Evolutionary conservation across 2,113 vertebrate species (phyloP).

Genomic region (Gasterosteus aculeatus): DNA sequence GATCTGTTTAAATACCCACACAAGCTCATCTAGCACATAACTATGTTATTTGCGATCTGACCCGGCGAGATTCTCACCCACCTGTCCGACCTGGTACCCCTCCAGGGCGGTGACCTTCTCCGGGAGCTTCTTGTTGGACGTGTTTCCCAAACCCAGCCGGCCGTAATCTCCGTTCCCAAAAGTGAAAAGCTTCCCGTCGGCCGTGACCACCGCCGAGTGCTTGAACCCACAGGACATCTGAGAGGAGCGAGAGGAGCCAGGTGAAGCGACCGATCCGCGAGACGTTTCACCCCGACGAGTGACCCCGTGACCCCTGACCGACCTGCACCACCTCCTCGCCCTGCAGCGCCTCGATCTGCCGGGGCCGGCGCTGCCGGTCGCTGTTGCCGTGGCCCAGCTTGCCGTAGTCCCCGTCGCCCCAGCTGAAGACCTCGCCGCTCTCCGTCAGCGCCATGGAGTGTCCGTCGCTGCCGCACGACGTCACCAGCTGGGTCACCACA

Average conservation of each 20-base stretch:
- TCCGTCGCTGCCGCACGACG: conserved; percentile 84
- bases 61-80: background rate
- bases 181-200: conserved; percentile 83
- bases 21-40: no score
- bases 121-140: conserved; percentile 85
- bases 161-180: conserved; percentile 86
- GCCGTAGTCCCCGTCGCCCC: conserved; percentile 86
- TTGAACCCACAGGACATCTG: conserved; percentile 87
- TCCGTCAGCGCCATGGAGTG: conserved; percentile 86
- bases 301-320: background rate
- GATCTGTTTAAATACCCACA: no score
- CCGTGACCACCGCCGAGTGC: conserved; percentile 83
- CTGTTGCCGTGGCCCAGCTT: conserved; percentile 86
- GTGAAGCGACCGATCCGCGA: background rate
- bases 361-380: conserved; percentile 83
- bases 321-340: conserved; percentile 88
- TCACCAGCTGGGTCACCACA: conserved; percentile 85
- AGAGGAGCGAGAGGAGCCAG: no score
- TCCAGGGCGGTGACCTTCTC: conserved; percentile 84
- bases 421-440: conserved; percentile 87
- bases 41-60: no score
- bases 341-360: conserved; percentile 84
- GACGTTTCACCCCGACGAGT: no score
- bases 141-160: conserved; percentile 83
- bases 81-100: conserved; percentile 82